These are phyloP conservation scores for Propithecus deckenii DNA, from an alignment of 2,797 vertebrate genomes.

Conservation along the genomic window DNA sequence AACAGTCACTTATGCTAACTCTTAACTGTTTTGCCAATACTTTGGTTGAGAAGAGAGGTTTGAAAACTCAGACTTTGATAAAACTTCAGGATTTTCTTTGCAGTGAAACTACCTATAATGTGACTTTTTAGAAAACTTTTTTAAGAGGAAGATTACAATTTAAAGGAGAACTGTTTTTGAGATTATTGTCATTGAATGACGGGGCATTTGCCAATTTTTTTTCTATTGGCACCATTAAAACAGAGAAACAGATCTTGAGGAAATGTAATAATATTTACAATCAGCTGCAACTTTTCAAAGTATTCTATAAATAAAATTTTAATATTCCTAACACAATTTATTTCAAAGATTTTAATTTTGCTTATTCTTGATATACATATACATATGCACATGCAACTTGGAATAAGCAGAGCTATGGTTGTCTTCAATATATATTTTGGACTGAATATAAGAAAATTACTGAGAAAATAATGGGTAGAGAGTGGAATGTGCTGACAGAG, in stretches of 20 bases:
- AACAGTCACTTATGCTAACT: neutral
- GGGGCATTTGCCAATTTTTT: neutral
- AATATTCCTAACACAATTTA: neutral
- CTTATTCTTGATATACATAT: neutral
- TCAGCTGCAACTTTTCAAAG: neutral
- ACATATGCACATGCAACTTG: neutral
- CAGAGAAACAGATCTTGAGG: neutral
- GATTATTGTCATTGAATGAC: neutral
- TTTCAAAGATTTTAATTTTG: neutral
- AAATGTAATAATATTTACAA: neutral
- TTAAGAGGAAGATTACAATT: neutral
- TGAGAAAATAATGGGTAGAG: neutral
- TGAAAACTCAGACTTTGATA: neutral
- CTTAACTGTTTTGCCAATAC: neutral
- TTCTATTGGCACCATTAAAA: neutral
- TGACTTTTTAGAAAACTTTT: neutral
- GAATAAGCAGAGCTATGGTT: neutral
- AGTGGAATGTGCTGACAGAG: neutral
- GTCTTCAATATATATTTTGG: neutral
- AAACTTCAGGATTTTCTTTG: neutral
- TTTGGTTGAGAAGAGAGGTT: neutral
- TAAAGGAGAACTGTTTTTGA: neutral
- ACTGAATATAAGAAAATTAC: neutral
- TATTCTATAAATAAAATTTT: neutral
- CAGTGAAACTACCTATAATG: neutral